Percentiles rank a stretch among this genome's conserved stretches.
phyloP scores from a whole-genome alignment of 2,797 vertebrate genomes.

The Betta splendens region DNA sequence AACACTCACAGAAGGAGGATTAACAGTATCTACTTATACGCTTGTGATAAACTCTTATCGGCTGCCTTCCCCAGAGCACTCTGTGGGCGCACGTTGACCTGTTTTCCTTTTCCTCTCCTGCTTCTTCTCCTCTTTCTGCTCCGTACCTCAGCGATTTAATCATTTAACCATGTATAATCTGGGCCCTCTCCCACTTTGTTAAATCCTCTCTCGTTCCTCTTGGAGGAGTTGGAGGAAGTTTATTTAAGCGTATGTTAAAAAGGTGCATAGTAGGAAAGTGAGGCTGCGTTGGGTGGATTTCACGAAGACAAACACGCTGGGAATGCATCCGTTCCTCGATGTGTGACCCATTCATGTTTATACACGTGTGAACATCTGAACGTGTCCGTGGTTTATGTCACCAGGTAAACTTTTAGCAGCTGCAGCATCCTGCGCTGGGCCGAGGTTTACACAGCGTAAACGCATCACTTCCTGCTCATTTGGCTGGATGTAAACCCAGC shows the following conservation, averaged over 20 bases:
- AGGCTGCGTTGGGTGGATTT: slow-evolving; percentile 36
- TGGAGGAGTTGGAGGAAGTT: slow-evolving; percentile 38
- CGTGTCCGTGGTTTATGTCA: slow-evolving; percentile 65
- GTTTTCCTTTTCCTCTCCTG: slow-evolving; percentile 54
- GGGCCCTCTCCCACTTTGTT: slow-evolving; percentile 52
- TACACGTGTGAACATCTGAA: neutral
- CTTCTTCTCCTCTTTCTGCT: slow-evolving; percentile 22
- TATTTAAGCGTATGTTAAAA: slow-evolving; percentile 11
- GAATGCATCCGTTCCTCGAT: no score
- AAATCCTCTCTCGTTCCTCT: slow-evolving; percentile 51
- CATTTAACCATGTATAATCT: slow-evolving; percentile 73
- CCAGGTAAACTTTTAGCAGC: slow-evolving; percentile 81
- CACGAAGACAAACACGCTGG: slow-evolving; percentile 39
- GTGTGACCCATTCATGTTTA: no score
- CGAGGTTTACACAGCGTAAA: slow-evolving; percentile 79
- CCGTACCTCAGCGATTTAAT: slow-evolving; percentile 72
- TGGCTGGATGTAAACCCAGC: slow-evolving; percentile 69
- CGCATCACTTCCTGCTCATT: slow-evolving; percentile 75
- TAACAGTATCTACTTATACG: slow-evolving; percentile 78
- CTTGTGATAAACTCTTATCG: slow-evolving; percentile 80
- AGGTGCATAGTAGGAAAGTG: slow-evolving; percentile 41
- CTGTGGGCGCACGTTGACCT: slow-evolving; percentile 72
- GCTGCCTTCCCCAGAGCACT: slow-evolving; percentile 66
- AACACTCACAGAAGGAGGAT: slow-evolving; percentile 73
- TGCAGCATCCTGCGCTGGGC: slow-evolving; percentile 61